phyloP scores from a whole-genome alignment of 2,888 invertebrate genomes.

The Tenthredo distinguenda region DNA sequence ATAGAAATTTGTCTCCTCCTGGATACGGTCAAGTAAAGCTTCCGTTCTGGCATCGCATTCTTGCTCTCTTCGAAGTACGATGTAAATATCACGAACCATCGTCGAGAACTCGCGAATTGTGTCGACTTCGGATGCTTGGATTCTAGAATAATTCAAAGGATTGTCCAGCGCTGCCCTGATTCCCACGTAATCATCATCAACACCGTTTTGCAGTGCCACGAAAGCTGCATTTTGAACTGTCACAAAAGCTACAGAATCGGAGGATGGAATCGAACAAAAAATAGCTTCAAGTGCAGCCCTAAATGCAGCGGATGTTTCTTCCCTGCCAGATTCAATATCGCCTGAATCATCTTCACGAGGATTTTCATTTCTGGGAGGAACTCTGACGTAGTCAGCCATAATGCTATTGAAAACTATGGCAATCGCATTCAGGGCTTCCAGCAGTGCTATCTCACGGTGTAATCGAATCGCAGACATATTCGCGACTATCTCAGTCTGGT shows the following conservation, averaged over 20 bases:
- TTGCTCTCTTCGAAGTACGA: not conserved
- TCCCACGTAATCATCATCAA: not conserved
- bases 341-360: not conserved
- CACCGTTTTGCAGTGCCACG: not conserved
- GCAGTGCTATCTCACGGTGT: not conserved
- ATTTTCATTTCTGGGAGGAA: not conserved
- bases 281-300: not conserved
- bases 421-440: not conserved
- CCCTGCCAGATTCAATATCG: not conserved
- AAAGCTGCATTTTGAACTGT: not conserved
- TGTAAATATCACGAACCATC: not conserved
- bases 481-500: not conserved
- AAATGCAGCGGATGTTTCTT: not conserved
- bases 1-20: not conserved
- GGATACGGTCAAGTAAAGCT: not conserved
- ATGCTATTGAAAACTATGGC: not conserved
- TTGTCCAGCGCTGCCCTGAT: not conserved
- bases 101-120: not conserved
- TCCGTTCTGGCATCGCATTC: not conserved
- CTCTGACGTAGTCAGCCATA: not conserved
- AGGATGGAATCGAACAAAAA: not conserved
- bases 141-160: not conserved
- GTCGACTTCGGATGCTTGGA: not conserved
- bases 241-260: not conserved
- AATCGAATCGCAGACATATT: not conserved